Base-by-base conservation (phyloP, 2,113 vertebrate species). In the Aptenodytes patagonicus region DNA sequence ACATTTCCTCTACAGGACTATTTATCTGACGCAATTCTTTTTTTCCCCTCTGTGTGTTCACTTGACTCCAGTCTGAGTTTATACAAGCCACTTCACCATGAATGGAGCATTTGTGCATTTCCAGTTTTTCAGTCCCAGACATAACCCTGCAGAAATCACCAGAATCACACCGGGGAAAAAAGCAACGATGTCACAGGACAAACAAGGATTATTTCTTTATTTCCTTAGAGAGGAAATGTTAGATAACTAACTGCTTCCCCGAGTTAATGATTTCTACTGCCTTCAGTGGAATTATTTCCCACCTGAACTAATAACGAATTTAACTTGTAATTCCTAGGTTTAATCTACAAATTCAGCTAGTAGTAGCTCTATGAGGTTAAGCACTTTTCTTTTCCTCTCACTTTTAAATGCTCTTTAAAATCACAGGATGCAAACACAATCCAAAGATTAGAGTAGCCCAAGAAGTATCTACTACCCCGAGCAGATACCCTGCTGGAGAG, bases 1-100 rank as follows among this genome's bases (percentile, higher is more conserved):
- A 75, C 75, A 47, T 83, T 82, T 84, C 86, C 84, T 91, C 73
- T 85, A 91, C 94, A 86, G 79, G 64, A 95, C 42, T 62, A 61
- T 93, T 94, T 93, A 38, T 89, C 40, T 85, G 38, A 83, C 40
- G 60, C 44, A 57, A 26, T 46, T 73, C 34, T 76, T 55, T 58
- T 51, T 19, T 9, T 6, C 10, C 15, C n/a, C 7, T 64, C 51
- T 47, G 10, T 46, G 75, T 58, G 52, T 69, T 91, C 89, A 58
- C 69, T 93, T 93, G 89, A 86, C 88, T 92, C 60, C 5, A 79
- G 34, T 38, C 73, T 72, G 77, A 46, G 46, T 89, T 95, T 95
- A 76, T n/a, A 80, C 21, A 83, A 85, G 42, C 66, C 81, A 87
- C 87, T 97, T 87, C 83, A 84, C 54, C 46, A n/a, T 54, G 83